A percentile compares a stretch with the other conserved stretches of the same genome.
Conservation (phyloP, 2,888 invertebrate species). For the Rugalucina vietnamica region DNA sequence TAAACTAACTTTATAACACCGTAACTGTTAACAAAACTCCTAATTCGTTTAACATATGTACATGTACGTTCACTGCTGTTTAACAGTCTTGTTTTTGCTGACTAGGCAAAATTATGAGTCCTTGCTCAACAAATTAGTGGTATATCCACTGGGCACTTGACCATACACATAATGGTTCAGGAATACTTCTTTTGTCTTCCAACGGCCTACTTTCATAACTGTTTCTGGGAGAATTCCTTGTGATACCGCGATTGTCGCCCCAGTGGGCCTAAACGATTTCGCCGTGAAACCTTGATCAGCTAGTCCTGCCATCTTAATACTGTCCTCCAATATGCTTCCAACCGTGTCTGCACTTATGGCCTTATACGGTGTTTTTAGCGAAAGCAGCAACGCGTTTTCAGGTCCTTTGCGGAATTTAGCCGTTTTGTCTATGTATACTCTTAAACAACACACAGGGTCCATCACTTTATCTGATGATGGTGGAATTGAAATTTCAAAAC, state of each 20-base stretch:
- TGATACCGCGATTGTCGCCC: slow-evolving; percentile 4
- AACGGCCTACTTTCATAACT: slow-evolving; percentile 18
- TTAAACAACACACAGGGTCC: slow-evolving; percentile 15
- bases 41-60: neutral
- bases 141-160: neutral
- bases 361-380: slow-evolving; percentile 2
- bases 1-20: too few relatives aligned
- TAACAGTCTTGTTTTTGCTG: neutral
- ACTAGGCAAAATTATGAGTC: neutral
- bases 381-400: slow-evolving; percentile 1
- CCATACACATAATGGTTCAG: slow-evolving; percentile 15
- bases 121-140: neutral
- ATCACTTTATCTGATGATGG: neutral
- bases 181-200: slow-evolving; percentile 16
- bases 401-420: neutral
- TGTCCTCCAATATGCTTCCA: slow-evolving; percentile 10
- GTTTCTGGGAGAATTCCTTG: slow-evolving; percentile 8
- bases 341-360: slow-evolving; percentile 13
- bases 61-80: neutral
- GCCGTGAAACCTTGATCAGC: slow-evolving; percentile 13
- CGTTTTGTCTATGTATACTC: neutral
- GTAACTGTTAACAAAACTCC: too few relatives aligned
- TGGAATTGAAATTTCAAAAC: slow-evolving; percentile 8
- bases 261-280: slow-evolving; percentile 24
- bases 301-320: slow-evolving; percentile 20